Evolutionary conservation across 2,797 vertebrate genomes (phyloP).

Genomic region (Perodicticus potto): DNA sequence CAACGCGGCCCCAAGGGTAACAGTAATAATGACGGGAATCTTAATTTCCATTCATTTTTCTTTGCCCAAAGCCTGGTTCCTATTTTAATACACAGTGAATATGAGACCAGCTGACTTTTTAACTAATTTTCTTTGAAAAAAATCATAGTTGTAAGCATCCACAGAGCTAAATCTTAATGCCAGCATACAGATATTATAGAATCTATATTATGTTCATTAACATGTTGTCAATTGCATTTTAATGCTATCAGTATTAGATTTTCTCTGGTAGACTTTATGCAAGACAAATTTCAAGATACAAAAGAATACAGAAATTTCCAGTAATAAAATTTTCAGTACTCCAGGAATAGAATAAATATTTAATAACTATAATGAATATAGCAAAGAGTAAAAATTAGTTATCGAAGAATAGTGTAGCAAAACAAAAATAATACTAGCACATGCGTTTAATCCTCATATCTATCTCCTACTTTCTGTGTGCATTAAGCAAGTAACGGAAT

Average conservation of each 20-base stretch:
- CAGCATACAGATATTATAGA: background rate
- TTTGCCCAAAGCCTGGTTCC: conserved; percentile 3
- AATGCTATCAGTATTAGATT: background rate
- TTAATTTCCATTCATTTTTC: conserved; percentile 12
- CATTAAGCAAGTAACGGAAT: background rate
- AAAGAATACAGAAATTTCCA: background rate
- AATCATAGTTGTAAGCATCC: background rate
- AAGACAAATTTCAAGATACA: background rate
- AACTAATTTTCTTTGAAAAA: conserved; percentile 53
- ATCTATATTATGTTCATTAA: background rate
- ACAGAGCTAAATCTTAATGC: background rate
- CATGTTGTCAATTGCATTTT: conserved; percentile 29
- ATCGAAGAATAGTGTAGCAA: background rate
- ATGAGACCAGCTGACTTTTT: background rate
- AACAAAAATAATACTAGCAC: background rate
- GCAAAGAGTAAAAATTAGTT: background rate
- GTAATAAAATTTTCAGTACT: background rate
- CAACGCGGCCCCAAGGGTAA: background rate
- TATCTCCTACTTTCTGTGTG: background rate
- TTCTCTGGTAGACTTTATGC: background rate
- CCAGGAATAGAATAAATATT: background rate
- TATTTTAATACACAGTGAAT: conserved; percentile 41
- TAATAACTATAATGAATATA: background rate
- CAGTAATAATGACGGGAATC: background rate
- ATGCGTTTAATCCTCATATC: background rate